Conservation (phyloP, 2,888 invertebrate species). For the Sipunculus nudus region DNA sequence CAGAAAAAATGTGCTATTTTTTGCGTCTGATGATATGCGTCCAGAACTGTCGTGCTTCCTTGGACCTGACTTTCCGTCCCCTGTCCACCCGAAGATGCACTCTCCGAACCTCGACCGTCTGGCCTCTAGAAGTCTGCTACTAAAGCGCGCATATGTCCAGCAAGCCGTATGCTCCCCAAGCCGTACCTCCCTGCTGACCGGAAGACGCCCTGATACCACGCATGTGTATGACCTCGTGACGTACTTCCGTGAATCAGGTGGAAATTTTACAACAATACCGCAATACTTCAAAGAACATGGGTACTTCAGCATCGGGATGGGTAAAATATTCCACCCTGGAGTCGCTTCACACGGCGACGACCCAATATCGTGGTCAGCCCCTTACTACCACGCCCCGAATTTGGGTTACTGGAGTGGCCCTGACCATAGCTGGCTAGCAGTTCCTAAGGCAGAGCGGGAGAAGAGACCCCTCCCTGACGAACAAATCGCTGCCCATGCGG, state of each 20-base stretch:
- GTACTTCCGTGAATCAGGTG: too few species aligned
- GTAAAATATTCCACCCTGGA: slow-evolving; percentile 35
- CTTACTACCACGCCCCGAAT: slow-evolving; percentile 36
- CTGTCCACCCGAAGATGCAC: slow-evolving; percentile 34
- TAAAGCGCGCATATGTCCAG: slow-evolving; percentile 34
- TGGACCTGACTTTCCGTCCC: slow-evolving; percentile 34
- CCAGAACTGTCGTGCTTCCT: slow-evolving; percentile 39
- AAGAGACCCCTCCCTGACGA: slow-evolving; percentile 31
- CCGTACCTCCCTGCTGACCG: too few species aligned
- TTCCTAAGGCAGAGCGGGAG: slow-evolving; percentile 31
- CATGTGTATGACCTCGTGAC: too few species aligned
- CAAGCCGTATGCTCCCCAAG: too few species aligned
- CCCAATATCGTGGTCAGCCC: slow-evolving; percentile 46
- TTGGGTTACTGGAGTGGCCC: slow-evolving; percentile 19
- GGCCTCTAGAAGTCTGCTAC: slow-evolving; percentile 30
- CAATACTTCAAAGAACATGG: slow-evolving; percentile 31
- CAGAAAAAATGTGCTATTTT: slow-evolving; percentile 39
- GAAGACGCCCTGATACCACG: too few species aligned
- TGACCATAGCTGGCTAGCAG: slow-evolving; percentile 40
- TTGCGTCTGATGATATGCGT: slow-evolving; percentile 40
- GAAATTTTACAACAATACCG: slow-evolving; percentile 32
- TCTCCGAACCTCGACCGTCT: slow-evolving; percentile 36
- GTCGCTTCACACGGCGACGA: slow-evolving; percentile 70
- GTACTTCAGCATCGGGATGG: slow-evolving; percentile 22
- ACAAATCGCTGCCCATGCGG: slow-evolving; percentile 26